Evolutionary conservation across 2,797 vertebrate species (phyloP), one percentile per base, ranked within the genome.

Genomic region (Coracias cyanogaster): DNA sequence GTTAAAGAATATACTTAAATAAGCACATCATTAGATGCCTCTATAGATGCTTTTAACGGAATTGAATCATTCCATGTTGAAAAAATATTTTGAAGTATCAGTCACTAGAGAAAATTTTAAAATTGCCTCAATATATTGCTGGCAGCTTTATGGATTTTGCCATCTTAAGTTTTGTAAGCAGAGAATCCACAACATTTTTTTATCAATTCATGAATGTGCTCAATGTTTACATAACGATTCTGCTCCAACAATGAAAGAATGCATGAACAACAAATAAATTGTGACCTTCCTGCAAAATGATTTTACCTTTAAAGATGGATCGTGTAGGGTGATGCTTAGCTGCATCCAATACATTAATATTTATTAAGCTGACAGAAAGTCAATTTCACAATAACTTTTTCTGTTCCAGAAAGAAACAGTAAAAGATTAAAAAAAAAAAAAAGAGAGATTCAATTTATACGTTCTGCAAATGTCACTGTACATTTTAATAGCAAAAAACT

Each of bases 341-440:
- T 96, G 95, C 94, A 96, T 90, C 88, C 89, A 96, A 97, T 97
- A 94, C 90, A 97, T 98, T 97, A 98, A 97, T 98, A 98, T 97
- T 97, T 97, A 97, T 97, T 98, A 97, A 96, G 72, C 22, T 97
- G 98, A 97, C 95, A 97, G 95, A 97, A 98, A 98, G 93, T 95
- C 97, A 97, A 95, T 97, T 97, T 96, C 90, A 92, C 78, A 82
- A 83, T 96, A 97, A 95, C 88, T 96, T 95, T 78, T 90, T 96
- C 94, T 97, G 81, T 93, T 71, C 85, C 85, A 95, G 92, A 94
- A 97, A 97, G 86, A 66, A 97, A 96, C 52, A 95, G 28, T 86
- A 77, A 93, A 96, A 83, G 3, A 88, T 15, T 15, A 58, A 35
- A 9, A n/a, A 65, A 45, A 66, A 24, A 8, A 29, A 60, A 43